Base-by-base conservation (phyloP, 64 coral and sea anemone species). In the Montipora capricornis region DNA sequence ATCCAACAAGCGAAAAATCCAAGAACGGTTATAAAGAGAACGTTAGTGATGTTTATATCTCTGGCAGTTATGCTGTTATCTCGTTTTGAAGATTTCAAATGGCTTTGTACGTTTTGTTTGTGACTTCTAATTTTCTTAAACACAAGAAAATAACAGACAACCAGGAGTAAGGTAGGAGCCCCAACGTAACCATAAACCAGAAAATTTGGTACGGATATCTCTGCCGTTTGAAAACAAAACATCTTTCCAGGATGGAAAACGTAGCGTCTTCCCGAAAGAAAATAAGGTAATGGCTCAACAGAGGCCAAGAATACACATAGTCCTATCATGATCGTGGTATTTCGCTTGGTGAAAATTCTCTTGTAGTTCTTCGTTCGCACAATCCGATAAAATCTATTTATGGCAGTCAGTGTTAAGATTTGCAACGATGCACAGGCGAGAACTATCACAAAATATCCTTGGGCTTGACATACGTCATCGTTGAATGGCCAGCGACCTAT, bases 171-270 rank as follows among this genome's bases (percentile, higher is more conserved):
- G 1, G 85, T 45, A 13, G 90, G 82, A 5, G 85, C 2, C 13
- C 94, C 90, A 22, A 91, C 90, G 37, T 95, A 92, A 10, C 67
- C 19, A 57, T 95, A 95, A 3, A 95, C 94, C 8, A 91, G 14
- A 3, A 92, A 73, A 44, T 76, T 75, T 88, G 90, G 64, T 73
- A 95, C 44, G 6, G 89, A 92, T 15, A 70, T 77, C 50, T 92
- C 85, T 44, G 49, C 79, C 49, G 90, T 79, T 47, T 91, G 93
- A 89, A 94, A 97, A 14, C 95, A 97, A 79, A 97, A 92, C 70
- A 87, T 44, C 61, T 97, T 97, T 2, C 95, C 95, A 14, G 95
- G 89, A 49, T 97, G 92, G 61, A 97, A 97, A 3, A 77, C 76
- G 49, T 94, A 97, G 4, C 26, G 80, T 64, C 81, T 78, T 45